Evolutionary conservation across 1,140 invertebrate species (phyloP).

Genomic region (Musca domestica): DNA sequence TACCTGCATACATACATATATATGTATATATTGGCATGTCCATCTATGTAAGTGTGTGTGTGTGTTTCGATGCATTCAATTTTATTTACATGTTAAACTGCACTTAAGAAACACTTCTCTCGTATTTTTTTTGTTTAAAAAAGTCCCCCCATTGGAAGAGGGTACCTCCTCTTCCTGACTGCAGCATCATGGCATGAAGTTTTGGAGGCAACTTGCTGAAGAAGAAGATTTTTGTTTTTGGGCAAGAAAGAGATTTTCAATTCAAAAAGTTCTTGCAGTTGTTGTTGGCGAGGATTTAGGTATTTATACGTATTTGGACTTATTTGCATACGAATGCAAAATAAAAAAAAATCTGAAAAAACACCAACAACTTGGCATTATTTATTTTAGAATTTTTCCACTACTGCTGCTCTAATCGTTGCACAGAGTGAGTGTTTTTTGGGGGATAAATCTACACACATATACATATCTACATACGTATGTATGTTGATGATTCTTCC

Average conservation of each 20-base stretch:
- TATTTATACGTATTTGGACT: constrained; percentile 26
- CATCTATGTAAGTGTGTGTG: too few species aligned
- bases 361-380: too few species aligned
- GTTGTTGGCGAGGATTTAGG: constrained; percentile 12
- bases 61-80: not conserved
- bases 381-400: too few species aligned
- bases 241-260: not conserved
- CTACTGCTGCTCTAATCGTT: too few species aligned
- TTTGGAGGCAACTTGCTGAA: not conserved
- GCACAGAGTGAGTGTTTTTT: too few species aligned
- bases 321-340: constrained; percentile 30
- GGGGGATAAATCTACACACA: too few species aligned
- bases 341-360: not conserved
- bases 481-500: too few species aligned
- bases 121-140: not conserved
- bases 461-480: too few species aligned
- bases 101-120: constrained; percentile 12
- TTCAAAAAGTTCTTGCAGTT: constrained; percentile 1
- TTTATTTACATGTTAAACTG: constrained; percentile 15
- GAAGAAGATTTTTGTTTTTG: not conserved
- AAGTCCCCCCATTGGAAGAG: not conserved
- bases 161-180: not conserved
- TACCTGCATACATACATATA: too few species aligned
- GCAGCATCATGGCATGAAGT: not conserved
- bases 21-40: too few species aligned